Percentiles rank a stretch among this genome's conserved stretches.
These are phyloP conservation scores for Asteroscopus sphinx DNA, from an alignment of 2,888 invertebrate species.

Conservation along the genomic window DNA sequence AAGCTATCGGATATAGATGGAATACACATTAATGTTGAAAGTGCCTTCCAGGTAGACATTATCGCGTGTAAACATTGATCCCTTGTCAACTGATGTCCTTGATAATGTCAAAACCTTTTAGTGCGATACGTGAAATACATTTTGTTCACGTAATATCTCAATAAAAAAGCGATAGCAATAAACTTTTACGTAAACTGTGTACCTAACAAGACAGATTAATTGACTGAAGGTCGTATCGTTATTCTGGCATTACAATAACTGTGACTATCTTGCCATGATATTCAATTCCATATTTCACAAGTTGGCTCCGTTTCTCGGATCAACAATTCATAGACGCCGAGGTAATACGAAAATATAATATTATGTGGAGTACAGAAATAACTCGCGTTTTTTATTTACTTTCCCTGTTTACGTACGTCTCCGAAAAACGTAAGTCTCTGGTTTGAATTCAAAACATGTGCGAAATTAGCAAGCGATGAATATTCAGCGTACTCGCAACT, in stretches of 20 bases:
- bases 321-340: slow-evolving; percentile 56
- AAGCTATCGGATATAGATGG: slow-evolving; percentile 11
- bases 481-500: slow-evolving; percentile 55
- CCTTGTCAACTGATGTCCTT: slow-evolving; percentile 39
- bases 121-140: slow-evolving; percentile 27
- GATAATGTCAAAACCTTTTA: slow-evolving; percentile 56
- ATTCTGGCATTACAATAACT: slow-evolving; percentile 43
- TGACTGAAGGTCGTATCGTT: slow-evolving; percentile 19
- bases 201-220: slow-evolving; percentile 5
- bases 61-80: slow-evolving; percentile 46
- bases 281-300: slow-evolving; percentile 66
- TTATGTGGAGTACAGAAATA: slow-evolving; percentile 54
- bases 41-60: slow-evolving; percentile 42
- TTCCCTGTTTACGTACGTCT: slow-evolving; percentile 60
- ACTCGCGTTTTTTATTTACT: slow-evolving; percentile 59
- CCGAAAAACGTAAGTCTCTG: slow-evolving; percentile 45
- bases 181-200: slow-evolving; percentile 5
- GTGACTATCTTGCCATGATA: slow-evolving; percentile 49
- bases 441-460: slow-evolving; percentile 60
- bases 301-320: slow-evolving; percentile 58
- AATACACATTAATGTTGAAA: slow-evolving; percentile 9
- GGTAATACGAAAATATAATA: slow-evolving; percentile 61
- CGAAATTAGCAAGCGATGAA: slow-evolving; percentile 64
- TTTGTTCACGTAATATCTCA: slow-evolving; percentile 10
- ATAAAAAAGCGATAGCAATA: slow-evolving; percentile 8